Base-by-base conservation (phyloP, 1,140 invertebrate species). In the Drosophila mauritiana region DNA sequence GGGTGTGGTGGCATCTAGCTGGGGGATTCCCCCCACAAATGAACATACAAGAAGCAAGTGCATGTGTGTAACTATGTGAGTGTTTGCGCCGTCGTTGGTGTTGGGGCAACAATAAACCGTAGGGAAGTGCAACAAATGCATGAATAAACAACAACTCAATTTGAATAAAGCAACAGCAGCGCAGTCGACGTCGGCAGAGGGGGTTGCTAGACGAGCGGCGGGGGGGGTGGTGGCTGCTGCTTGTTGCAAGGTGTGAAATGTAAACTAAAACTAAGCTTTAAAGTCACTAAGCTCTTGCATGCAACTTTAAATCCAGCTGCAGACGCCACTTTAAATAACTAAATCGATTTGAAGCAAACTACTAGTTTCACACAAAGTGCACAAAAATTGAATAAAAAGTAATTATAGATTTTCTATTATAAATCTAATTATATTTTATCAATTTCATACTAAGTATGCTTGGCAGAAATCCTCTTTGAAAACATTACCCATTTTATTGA, bases 81-180 rank as follows among this genome's bases (percentile, higher is more conserved):
- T 39, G 37, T 39, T 39, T 13, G 22, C 39, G n/a, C 22, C 10
- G 48, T 34, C 68, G 73, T 67, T 48, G 64, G 48, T 63, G 57
- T 72, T 74, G 61, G 62, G 53, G 65, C 58, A 88, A 88, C 83
- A 88, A 89, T 89, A 63, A 59, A 76, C 70, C 67, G 53, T 65
- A 49, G 59, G 74, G 83, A 62, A 82, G 80, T 88, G 83, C 84
- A 88, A 83, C 83, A 88, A 89, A 88, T 88, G 83, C 83, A 89
- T 88, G 83, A 88, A 88, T 88, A 88, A 86, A 78, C 83, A 89
- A 88, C 75, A 89, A 83, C 83, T 88, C 83, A 79, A 88, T 88
- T 88, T 88, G 75, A 88, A 88, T 89, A 77, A 73, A 73, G 75
- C 83, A 88, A 88, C 65, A 86, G 52, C 48, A 78, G 53, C 73